These are phyloP conservation scores for Axis porcinus DNA, from an alignment of 2,113 vertebrate species.

Conservation along the genomic window DNA sequence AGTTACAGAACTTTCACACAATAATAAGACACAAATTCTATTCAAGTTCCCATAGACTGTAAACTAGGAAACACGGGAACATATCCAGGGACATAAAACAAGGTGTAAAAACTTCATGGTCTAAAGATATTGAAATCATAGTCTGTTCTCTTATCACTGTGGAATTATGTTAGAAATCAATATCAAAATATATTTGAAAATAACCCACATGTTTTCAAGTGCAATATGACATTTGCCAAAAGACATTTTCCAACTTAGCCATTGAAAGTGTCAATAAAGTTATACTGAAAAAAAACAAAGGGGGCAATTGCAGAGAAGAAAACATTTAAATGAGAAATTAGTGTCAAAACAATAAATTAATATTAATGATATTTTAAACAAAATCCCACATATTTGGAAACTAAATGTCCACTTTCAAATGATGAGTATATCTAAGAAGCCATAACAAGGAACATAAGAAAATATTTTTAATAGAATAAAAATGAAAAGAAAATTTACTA, in stretches of 20 bases:
- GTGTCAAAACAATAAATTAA: background rate
- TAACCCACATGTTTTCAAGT: background rate
- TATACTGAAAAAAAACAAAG: background rate
- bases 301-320: background rate
- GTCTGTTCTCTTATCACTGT: background rate
- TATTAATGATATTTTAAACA: background rate
- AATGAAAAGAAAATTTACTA: background rate
- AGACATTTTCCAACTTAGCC: background rate
- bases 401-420: background rate
- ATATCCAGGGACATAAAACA: background rate
- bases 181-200: background rate
- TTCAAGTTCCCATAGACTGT: background rate
- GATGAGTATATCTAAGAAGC: background rate
- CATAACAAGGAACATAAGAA: background rate
- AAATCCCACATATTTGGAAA: background rate
- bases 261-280: background rate
- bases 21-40: background rate
- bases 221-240: background rate
- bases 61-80: background rate
- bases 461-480: background rate
- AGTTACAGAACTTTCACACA: background rate
- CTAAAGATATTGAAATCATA: background rate
- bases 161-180: background rate
- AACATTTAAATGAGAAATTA: background rate
- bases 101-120: background rate